Evolutionary conservation across 2,888 invertebrate genomes (phyloP).

Genomic region (Malthinus seriepunctatus): DNA sequence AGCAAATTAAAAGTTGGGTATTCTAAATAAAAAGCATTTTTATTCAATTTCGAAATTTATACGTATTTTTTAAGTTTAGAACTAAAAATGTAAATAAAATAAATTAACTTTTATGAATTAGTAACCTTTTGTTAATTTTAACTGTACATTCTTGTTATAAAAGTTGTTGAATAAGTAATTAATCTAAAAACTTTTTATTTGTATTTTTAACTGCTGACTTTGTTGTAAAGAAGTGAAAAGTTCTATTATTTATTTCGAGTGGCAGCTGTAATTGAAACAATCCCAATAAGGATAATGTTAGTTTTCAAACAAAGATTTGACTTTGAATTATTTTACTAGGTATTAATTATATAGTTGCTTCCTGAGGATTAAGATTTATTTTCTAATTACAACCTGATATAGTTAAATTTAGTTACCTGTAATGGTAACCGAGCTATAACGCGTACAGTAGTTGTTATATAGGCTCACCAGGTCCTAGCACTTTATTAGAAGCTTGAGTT

Average conservation of each 20-base stretch:
- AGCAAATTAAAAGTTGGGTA: too few species aligned
- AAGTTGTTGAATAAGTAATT: too few species aligned
- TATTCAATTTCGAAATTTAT: too few species aligned
- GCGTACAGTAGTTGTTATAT: slow-evolving; percentile 28
- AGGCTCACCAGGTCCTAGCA: slow-evolving; percentile 39
- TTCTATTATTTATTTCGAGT: background rate
- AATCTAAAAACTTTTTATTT: too few species aligned
- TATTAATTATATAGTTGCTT: slow-evolving; percentile 16
- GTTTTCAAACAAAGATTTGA: slow-evolving; percentile 15
- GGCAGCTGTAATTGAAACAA: slow-evolving; percentile 17
- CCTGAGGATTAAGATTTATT: slow-evolving; percentile 18
- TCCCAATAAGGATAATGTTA: slow-evolving; percentile 4
- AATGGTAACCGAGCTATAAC: slow-evolving; percentile 18
- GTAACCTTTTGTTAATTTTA: too few species aligned
- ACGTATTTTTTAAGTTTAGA: too few species aligned
- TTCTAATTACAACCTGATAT: slow-evolving; percentile 17
- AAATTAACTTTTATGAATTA: too few species aligned
- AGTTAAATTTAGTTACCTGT: slow-evolving; percentile 19
- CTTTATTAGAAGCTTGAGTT: slow-evolving; percentile 45
- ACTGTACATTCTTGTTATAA: too few species aligned
- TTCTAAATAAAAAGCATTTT: too few species aligned
- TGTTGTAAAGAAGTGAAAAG: too few species aligned
- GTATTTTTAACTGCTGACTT: too few species aligned
- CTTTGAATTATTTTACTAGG: slow-evolving; percentile 16
- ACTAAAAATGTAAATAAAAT: too few species aligned